Conservation (phyloP, 2,888 invertebrate species). For the Mallateleia sp. region DNA sequence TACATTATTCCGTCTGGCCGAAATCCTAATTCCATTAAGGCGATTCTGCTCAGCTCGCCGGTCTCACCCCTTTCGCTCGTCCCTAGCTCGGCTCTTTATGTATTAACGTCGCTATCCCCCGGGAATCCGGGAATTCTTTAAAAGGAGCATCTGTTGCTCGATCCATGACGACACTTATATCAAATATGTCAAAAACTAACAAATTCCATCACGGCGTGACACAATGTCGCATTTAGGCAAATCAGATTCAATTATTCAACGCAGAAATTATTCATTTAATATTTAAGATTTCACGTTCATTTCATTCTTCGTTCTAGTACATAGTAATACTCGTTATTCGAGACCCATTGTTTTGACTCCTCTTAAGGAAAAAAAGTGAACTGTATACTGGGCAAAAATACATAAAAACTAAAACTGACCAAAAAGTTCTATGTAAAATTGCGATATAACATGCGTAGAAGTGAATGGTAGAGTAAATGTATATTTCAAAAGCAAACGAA, state of each 20-base stretch:
- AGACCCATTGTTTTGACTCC: background rate
- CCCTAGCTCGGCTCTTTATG: slow-evolving; percentile 70
- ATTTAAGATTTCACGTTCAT: background rate
- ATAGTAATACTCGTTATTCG: background rate
- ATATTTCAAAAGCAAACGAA: background rate
- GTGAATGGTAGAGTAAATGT: background rate
- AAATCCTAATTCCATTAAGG: slow-evolving; percentile 77
- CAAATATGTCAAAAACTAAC: slow-evolving; percentile 34
- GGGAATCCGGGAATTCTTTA: slow-evolving; percentile 59
- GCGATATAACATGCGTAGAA: background rate
- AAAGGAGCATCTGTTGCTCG: slow-evolving; percentile 75
- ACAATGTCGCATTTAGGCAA: background rate
- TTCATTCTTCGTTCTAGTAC: background rate
- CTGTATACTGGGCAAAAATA: slow-evolving; percentile 6
- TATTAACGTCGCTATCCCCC: slow-evolving; percentile 66
- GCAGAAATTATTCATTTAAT: background rate
- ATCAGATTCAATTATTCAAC: background rate
- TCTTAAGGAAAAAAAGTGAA: background rate
- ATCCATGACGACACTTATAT: slow-evolving; percentile 32
- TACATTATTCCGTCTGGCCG: slow-evolving; percentile 69
- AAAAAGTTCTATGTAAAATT: slow-evolving; percentile 11
- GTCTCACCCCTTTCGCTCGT: slow-evolving; percentile 40
- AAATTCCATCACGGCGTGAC: slow-evolving; percentile 12
- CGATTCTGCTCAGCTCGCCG: slow-evolving; percentile 52
- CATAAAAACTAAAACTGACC: slow-evolving; percentile 4